A percentile compares a stretch with the other conserved stretches of the same genome.
phyloP scores from a whole-genome alignment of 2,888 invertebrate genomes.

The Halictus quadricinctus region DNA sequence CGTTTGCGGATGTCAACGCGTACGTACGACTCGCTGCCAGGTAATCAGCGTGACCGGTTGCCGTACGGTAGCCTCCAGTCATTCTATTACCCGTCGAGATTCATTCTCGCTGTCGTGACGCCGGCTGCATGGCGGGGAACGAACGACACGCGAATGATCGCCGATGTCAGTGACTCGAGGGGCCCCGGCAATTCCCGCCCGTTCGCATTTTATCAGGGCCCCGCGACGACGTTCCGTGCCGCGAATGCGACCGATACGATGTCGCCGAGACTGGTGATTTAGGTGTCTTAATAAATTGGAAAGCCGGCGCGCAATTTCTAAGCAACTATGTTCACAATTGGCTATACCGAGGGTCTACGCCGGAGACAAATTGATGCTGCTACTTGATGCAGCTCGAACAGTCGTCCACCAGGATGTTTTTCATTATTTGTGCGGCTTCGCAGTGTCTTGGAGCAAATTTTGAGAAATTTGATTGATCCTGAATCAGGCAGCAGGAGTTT shows the following conservation, averaged over 20 bases:
- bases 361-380: conserved; percentile 7
- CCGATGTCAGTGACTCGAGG: conserved; percentile 21
- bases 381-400: not conserved
- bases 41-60: conserved; percentile 57
- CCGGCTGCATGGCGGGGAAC: not conserved
- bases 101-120: conserved; percentile 36
- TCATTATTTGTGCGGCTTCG: not conserved
- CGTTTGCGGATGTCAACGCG: conserved; percentile 44
- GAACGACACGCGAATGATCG: conserved; percentile 17
- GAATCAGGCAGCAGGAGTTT: too few species aligned
- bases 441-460: not conserved
- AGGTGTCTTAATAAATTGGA: conserved; percentile 26
- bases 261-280: conserved; percentile 10
- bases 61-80: conserved; percentile 37
- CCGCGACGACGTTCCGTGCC: not conserved
- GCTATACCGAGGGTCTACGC: not conserved
- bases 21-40: conserved; percentile 34
- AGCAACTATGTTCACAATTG: not conserved
- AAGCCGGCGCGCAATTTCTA: conserved; percentile 13
- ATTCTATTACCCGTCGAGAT: conserved; percentile 49
- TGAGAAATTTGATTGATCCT: too few species aligned
- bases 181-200: not conserved
- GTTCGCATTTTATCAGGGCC: not conserved
- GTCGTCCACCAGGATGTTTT: not conserved
- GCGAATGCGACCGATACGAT: not conserved